These are phyloP conservation scores for Halcyon chelicuti DNA, from an alignment of 2,797 vertebrate species.

Conservation along the genomic window DNA sequence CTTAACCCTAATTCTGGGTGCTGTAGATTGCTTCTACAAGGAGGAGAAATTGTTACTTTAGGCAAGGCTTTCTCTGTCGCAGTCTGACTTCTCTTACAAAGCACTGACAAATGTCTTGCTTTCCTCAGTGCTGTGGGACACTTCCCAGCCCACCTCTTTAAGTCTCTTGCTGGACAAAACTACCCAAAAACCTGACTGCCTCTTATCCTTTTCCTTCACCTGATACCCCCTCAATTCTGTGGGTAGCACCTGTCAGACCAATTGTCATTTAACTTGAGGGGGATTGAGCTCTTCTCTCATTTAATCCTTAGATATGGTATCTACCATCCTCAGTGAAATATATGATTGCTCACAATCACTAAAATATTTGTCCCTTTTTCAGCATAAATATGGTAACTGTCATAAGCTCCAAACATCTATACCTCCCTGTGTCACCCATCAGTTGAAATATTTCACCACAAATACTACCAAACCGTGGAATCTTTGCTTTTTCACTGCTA, in stretches of 20 bases:
- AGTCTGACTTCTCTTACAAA: not conserved
- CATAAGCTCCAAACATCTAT: not conserved
- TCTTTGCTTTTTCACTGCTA: not conserved
- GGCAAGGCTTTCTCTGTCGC: not conserved
- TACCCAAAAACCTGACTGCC: not conserved
- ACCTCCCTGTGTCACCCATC: not conserved
- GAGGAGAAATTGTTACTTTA: not conserved
- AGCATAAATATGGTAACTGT: not conserved
- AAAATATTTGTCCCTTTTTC: not conserved
- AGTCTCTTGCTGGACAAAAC: not conserved
- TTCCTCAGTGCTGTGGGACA: not conserved
- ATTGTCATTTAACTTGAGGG: not conserved
- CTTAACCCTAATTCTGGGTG: constrained; percentile 29
- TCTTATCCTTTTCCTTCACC: not conserved
- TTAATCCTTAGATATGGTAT: not conserved
- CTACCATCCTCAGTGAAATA: not conserved
- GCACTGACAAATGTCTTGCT: not conserved
- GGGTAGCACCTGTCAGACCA: not conserved
- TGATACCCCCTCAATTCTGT: not conserved
- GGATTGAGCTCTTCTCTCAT: not conserved
- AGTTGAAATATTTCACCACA: not conserved
- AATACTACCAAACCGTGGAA: not conserved
- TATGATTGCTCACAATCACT: not conserved
- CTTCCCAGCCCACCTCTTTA: not conserved
- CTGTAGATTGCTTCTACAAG: not conserved